Evolutionary conservation across 2,113 vertebrate species (phyloP).

Genomic region (Austrofundulus limnaeus): DNA sequence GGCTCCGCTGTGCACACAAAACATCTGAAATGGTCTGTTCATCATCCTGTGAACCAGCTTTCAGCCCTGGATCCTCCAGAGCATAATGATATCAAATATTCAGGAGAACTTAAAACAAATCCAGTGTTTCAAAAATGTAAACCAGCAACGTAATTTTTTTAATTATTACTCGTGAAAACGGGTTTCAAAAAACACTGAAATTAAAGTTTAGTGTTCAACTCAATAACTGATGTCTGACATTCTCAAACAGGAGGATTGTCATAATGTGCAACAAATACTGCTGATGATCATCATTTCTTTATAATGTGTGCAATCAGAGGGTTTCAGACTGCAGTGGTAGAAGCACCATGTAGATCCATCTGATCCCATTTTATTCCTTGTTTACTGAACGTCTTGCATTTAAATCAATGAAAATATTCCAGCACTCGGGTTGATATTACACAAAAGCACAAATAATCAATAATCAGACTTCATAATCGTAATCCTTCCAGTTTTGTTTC

Average conservation of each 20-base stretch:
- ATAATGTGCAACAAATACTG: not conserved
- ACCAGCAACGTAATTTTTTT: too few species aligned
- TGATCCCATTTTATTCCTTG: not conserved
- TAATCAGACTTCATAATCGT: too few species aligned
- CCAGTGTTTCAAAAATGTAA: too few species aligned
- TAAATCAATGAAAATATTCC: constrained; percentile 1
- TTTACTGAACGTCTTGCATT: not conserved
- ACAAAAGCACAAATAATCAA: not conserved
- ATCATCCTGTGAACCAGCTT: too few species aligned
- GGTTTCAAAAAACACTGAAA: not conserved
- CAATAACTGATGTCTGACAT: not conserved
- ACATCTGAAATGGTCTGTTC: too few species aligned
- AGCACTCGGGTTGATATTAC: not conserved
- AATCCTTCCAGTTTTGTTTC: not conserved
- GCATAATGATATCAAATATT: too few species aligned
- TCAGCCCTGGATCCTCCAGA: too few species aligned
- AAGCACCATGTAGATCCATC: constrained; percentile 44
- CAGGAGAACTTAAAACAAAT: too few species aligned
- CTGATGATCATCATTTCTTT: not conserved
- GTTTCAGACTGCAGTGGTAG: constrained; percentile 22
- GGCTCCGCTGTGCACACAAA: too few species aligned
- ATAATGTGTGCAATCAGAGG: constrained; percentile 1
- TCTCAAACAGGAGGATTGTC: not conserved
- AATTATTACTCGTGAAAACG: too few species aligned
- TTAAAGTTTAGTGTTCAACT: not conserved